Evolutionary conservation across 2,888 invertebrate genomes (phyloP), one percentile per base, ranked within the genome.

Genomic region (Chrysolina haemoptera): DNA sequence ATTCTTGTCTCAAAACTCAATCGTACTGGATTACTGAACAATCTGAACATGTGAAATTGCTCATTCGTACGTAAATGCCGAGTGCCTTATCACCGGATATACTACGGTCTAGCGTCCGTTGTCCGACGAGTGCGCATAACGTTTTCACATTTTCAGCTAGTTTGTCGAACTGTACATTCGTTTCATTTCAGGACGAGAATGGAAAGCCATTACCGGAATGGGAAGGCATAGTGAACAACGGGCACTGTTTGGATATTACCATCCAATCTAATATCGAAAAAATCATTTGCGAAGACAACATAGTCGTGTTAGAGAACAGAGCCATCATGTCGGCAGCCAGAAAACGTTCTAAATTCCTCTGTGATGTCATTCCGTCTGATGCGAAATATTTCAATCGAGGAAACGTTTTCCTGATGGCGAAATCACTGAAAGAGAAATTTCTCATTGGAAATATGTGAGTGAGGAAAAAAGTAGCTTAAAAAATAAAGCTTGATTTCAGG

Each of bases 261-360:
- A 77, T 85, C 62, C 82, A 76, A 16, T 40, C 70, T 2, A 83
- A 85, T 67, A 79, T 88, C 14, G 77, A 81, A 6, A 79, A 82
- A 40, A 82, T 84, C 48, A 79, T 89, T 16, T 89, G 89, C 75
- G 79, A 82, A 18, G 79, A 85, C 6, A 84, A 85, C 8, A 75
- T 88, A 9, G 84, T 86, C 1, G 85, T 88, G 46, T 79, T 89
- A 43, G 89, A 89, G 75, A 86, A 84, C 40, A 83, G 86, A 20
- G 85, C 87, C 9, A 78, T 89, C 63, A 84, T 87, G 83, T 76
- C 82, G 1, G 79, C 81, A 16, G 79, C 84, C 40, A 71, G 83
- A 27, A 82, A 81, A 64, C 75, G 80, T 27, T 78, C 78, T 59
- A 65, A 72, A 41, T 67, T 85, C 46, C 71, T 80, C 10, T 87